Percentiles rank a stretch among this genome's conserved stretches.
These are phyloP conservation scores for Perizoma flavofasciatum DNA, from an alignment of 2,888 invertebrate genomes.

Conservation along the genomic window DNA sequence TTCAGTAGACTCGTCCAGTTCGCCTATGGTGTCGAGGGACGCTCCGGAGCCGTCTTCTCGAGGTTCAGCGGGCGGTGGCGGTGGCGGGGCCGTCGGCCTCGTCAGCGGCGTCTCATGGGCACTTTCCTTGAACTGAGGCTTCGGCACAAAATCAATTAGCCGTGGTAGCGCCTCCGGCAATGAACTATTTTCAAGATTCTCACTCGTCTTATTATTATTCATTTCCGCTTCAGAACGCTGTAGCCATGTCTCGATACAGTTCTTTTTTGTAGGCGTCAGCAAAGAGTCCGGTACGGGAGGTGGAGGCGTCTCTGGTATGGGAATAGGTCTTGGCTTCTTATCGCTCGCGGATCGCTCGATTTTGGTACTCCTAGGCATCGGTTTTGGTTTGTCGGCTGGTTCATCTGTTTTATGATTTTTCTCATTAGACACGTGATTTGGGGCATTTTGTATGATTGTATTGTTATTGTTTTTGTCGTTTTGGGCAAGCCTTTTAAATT, in stretches of 20 bases:
- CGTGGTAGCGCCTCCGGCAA: conserved; percentile 84
- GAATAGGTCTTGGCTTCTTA: conserved; percentile 64
- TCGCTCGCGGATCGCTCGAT: conserved; percentile 70
- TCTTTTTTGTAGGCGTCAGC: conserved; percentile 76
- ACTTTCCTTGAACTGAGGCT: conserved; percentile 77
- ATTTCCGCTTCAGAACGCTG: conserved; percentile 79
- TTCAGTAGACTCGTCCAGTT: conserved; percentile 85
- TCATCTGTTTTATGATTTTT: conserved; percentile 45
- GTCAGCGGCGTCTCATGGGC: conserved; percentile 55
- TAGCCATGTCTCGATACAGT: conserved; percentile 77
- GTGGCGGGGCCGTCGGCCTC: conserved; percentile 70
- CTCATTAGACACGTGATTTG: conserved; percentile 54
- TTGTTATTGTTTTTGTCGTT: conserved; percentile 78
- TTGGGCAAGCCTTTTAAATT: conserved; percentile 50
- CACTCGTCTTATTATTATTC: conserved; percentile 68
- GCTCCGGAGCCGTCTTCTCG: conserved; percentile 84
- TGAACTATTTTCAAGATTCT: conserved; percentile 68
- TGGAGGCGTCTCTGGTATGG: conserved; percentile 60
- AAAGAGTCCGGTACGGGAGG: conserved; percentile 65
- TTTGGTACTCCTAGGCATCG: conserved; percentile 81
- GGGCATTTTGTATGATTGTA: conserved; percentile 48
- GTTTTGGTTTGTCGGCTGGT: conserved; percentile 77
- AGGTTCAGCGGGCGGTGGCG: conserved; percentile 70
- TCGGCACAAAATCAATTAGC: conserved; percentile 89
- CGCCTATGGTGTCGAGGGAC: conserved; percentile 88